These are phyloP conservation scores for Malthinus seriepunctatus DNA, from an alignment of 2,888 invertebrate species.

Conservation along the genomic window DNA sequence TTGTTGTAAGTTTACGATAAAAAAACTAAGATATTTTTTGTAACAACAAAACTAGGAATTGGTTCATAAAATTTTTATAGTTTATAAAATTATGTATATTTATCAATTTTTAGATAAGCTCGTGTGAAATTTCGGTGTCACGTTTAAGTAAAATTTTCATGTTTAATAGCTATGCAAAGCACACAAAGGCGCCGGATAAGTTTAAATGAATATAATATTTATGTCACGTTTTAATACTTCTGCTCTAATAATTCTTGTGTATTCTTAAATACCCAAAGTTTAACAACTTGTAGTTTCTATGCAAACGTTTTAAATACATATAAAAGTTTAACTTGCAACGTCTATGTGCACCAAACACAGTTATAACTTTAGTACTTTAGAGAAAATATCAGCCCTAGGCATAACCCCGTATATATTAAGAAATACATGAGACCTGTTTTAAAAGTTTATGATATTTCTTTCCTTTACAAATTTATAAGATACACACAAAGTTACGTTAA, in stretches of 20 bases:
- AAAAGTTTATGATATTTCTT: slow-evolving; percentile 15
- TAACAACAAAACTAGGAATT: no score
- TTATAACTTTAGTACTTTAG: slow-evolving; percentile 22
- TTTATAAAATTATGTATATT: neutral
- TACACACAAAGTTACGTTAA: slow-evolving; percentile 5
- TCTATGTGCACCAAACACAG: slow-evolving; percentile 16
- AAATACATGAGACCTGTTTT: slow-evolving; percentile 16
- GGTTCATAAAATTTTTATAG: no score
- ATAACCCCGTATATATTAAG: slow-evolving; percentile 16
- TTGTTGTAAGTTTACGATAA: no score
- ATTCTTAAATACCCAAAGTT: slow-evolving; percentile 19
- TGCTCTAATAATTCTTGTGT: slow-evolving; percentile 17
- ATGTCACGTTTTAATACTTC: slow-evolving; percentile 16
- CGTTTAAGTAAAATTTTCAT: slow-evolving; percentile 11
- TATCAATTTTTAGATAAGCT: slow-evolving; percentile 11
- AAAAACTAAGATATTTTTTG: no score
- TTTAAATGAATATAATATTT: slow-evolving; percentile 19
- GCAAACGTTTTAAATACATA: slow-evolving; percentile 20
- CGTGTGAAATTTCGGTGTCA: slow-evolving; percentile 9
- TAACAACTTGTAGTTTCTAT: slow-evolving; percentile 18
- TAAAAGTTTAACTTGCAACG: slow-evolving; percentile 23
- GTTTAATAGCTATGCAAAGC: slow-evolving; percentile 8
- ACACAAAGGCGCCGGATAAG: slow-evolving; percentile 9
- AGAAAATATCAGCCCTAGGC: slow-evolving; percentile 20
- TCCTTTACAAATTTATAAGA: slow-evolving; percentile 7